Percentiles rank a stretch among this genome's conserved stretches.
Conservation (phyloP, 2,888 invertebrate genomes). For the Pollenia griseotomentosa region DNA sequence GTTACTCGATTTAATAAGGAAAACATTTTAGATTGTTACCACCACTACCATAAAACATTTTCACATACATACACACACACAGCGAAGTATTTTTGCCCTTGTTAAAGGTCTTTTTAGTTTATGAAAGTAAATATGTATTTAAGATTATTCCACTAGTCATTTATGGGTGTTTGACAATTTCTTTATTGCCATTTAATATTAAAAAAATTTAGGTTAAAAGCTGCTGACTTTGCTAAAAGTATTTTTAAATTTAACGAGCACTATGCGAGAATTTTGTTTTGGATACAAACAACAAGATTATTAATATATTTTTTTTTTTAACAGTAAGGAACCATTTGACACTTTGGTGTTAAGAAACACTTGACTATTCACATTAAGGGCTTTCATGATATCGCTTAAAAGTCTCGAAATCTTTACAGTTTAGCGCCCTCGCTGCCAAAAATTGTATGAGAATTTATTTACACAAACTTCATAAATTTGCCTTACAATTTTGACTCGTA, state of each 20-base stretch:
- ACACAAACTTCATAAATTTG: too few relatives aligned
- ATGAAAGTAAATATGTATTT: too few relatives aligned
- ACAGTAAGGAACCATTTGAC: not conserved
- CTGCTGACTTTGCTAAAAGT: not conserved
- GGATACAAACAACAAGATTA: not conserved
- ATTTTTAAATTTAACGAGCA: not conserved
- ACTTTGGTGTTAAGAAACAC: not conserved
- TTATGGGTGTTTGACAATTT: conserved; percentile 7
- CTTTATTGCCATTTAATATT: conserved; percentile 33
- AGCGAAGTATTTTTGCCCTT: not conserved
- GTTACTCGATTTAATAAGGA: too few relatives aligned
- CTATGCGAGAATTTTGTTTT: not conserved
- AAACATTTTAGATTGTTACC: not conserved
- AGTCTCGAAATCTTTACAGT: too few relatives aligned
- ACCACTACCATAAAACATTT: not conserved
- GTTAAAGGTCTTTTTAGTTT: not conserved
- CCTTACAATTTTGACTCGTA: too few relatives aligned
- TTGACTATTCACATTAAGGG: not conserved
- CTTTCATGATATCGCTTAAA: too few relatives aligned
- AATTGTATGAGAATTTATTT: too few relatives aligned
- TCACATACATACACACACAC: not conserved
- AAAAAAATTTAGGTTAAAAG: conserved; percentile 27
- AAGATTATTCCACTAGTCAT: not conserved
- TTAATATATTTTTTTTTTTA: not conserved
- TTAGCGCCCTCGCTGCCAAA: too few relatives aligned